These are phyloP conservation scores for Elanoides forficatus DNA, from an alignment of 2,113 vertebrate genomes.

Conservation along the genomic window DNA sequence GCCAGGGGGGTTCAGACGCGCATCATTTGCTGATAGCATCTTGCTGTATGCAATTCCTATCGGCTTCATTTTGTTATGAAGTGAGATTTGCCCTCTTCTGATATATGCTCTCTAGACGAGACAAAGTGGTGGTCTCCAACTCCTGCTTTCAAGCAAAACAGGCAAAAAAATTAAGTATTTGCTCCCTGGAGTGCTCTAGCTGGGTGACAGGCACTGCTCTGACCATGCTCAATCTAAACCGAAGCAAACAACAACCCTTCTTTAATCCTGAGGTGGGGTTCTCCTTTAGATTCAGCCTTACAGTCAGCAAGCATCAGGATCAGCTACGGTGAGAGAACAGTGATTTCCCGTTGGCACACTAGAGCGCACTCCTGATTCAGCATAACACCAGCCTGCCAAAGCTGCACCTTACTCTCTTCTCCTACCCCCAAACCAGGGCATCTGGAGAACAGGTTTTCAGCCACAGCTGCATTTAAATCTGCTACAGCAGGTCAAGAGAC, in stretches of 20 bases:
- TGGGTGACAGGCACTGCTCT: not conserved
- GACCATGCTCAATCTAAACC: not conserved
- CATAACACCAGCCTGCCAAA: accelerated
- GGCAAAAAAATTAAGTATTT: not conserved
- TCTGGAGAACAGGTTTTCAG: not conserved
- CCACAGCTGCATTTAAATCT: not conserved
- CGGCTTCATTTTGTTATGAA: not conserved
- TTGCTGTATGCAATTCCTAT: not conserved
- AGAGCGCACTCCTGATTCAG: slow-evolving; percentile 26
- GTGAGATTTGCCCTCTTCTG: not conserved
- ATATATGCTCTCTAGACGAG: accelerated
- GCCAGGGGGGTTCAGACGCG: accelerated
- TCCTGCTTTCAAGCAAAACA: not conserved
- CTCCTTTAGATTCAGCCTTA: not conserved
- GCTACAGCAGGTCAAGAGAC: not conserved
- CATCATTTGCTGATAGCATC: not conserved
- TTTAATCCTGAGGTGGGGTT: not conserved
- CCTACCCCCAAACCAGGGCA: not conserved
- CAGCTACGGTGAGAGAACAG: not conserved
- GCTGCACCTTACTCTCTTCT: not conserved
- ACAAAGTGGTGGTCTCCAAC: not conserved
- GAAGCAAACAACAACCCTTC: not conserved
- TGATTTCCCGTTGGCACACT: not conserved
- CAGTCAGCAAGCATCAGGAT: not conserved
- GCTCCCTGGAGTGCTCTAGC: accelerated